Base-by-base conservation (phyloP, 2,888 invertebrate genomes). In the Invenusta paracnida region DNA sequence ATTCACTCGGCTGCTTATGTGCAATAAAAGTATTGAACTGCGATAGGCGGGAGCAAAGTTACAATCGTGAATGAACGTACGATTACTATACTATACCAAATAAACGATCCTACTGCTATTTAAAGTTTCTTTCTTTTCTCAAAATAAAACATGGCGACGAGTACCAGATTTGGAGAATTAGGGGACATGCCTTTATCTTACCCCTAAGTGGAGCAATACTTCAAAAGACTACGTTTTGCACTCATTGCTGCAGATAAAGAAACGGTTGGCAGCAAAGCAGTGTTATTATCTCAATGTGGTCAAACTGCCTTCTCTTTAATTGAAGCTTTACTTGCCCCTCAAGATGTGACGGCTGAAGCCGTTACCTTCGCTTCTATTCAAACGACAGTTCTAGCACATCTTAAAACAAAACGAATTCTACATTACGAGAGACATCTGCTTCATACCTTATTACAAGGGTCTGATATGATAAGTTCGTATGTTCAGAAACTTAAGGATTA, bases 171-270 rank as follows among this genome's bases (percentile, higher is more conserved):
- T 25, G 73, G 73, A 73, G 25, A 73, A n/a, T 23, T 73, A 73
- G 73, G 27, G 48, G 25, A 73, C 25, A 23, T 73, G 25, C 73
- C 73, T 23, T 73, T 73, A 73, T 73, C 73, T 73, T 73, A 73
- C 27, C 73, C 73, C 5, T 5, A 84, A 31, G 81, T 84, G 11
- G 84, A 84, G 84, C 31, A 84, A 27, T 83, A 84, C 28, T 84
- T 84, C 83, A 66, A 84, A 23, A 48, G 84, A 27, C 82, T 84
- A 81, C 84, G 66, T 67, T 79, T 84, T n/a, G 30, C 30, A 29
- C 48, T 73, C 73, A 5, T 73, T 25, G 73, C 73, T 73, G 11
- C 73, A 73, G 73, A 73, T 25, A 73, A 73, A n/a, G 73, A 73
- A 73, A 73, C 25, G 25, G 73, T 73, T n/a, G 23, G 73, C 25